Conservation (phyloP, 1,140 invertebrate species). For the Oncopeltus fasciatus region DNA sequence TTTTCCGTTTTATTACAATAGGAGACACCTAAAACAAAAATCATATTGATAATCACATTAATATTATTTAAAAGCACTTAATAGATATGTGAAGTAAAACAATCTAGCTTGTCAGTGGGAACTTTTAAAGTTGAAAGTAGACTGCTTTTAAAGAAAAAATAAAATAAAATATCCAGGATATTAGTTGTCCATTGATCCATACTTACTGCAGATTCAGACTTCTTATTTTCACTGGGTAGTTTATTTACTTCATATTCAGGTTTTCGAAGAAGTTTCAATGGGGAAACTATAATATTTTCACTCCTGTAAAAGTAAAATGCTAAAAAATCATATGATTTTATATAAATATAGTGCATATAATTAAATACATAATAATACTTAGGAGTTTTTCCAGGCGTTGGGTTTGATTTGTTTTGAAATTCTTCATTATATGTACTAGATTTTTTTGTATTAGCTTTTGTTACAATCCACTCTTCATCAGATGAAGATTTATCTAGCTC, state of each 20-base stretch:
- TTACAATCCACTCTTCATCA: neutral
- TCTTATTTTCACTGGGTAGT: neutral
- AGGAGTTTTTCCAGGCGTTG: neutral
- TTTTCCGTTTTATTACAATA: neutral
- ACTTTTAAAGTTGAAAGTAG: too few relatives aligned
- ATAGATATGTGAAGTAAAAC: too few relatives aligned
- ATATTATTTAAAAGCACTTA: too few relatives aligned
- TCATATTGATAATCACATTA: too few relatives aligned
- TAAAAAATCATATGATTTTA: neutral
- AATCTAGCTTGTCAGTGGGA: too few relatives aligned
- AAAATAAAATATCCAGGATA: neutral
- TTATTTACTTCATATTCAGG: constrained; percentile 4
- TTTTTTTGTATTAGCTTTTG: neutral
- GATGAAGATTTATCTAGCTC: neutral
- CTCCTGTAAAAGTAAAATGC: neutral
- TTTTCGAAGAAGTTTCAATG: neutral
- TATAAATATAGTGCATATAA: neutral
- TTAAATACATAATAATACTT: neutral
- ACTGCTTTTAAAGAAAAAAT: too few relatives aligned
- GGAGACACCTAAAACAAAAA: neutral
- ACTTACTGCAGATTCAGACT: neutral
- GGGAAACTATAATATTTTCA: neutral
- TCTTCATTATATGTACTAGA: neutral
- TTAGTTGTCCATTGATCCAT: neutral
- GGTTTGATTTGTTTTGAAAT: neutral